Evolutionary conservation across 2,888 invertebrate genomes (phyloP), one percentile per base, ranked within the genome.

Genomic region (Thereva unica): DNA sequence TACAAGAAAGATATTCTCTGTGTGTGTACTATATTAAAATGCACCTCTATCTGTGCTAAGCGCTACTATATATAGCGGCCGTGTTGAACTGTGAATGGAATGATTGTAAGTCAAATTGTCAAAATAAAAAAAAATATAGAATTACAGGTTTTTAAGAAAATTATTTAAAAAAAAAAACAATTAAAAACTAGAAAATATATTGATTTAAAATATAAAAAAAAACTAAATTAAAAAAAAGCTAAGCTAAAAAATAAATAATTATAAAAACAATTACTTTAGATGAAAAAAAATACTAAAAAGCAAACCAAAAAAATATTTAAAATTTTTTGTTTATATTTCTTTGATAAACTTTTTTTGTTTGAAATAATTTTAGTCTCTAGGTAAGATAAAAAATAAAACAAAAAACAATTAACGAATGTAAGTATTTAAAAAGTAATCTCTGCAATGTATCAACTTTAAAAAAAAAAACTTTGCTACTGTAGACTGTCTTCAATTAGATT

Each of bases 91-190:
- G 61, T 61, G 61, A 61, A 61, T 50, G 50, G 34, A 50, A 61
- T 41, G 50, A 61, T 59, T 61, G 45, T 50, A 59, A 61, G 61
- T 61, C 61, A 61, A 61, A 61, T 61, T 53, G 53, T 53, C 53
- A 38, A 23, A 23, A 23, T 38, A 53, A 50, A 38, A 38, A 53
- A 53, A 50, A 38, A n/a, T 40, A 38, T 53, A 53, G 53, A 23
- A 53, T 61, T 61, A 61, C 61, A 61, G 61, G 61, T 61, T 61
- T 61, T 61, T 50, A 61, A 61, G 12, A 55, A 40, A 61, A 23
- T 23, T 23, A 23, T 23, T 23, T 23, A 23, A 23, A 23, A 23
- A 23, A 23, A 23, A 23, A 23, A 23, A n/a, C n/a, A n/a, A n/a
- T n/a, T 23, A 2, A 23, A 23, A 23, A 23, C 23, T 23, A 23